phyloP scores from a whole-genome alignment of 2,888 invertebrate species.

The Drepana falcataria region DNA sequence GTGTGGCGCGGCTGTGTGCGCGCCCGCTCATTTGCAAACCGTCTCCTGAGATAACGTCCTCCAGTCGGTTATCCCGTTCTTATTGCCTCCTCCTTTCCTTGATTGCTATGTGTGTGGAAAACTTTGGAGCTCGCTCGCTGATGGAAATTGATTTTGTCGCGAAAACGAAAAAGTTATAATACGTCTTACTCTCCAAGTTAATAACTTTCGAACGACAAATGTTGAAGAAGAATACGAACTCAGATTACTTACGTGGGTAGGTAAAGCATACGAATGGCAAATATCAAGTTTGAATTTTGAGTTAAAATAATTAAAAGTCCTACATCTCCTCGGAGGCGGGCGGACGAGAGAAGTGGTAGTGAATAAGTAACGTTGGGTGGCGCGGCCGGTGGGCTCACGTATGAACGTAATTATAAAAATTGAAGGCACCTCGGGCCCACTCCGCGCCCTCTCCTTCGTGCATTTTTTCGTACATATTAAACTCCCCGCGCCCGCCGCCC shows the following conservation, averaged over 20 bases:
- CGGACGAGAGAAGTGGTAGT: slow-evolving; percentile 22
- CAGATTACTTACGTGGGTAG: background rate
- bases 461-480: slow-evolving; percentile 80
- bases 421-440: slow-evolving; percentile 69
- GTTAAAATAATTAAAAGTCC: slow-evolving; percentile 51
- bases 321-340: slow-evolving; percentile 38
- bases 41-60: slow-evolving; percentile 78
- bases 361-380: slow-evolving; percentile 12
- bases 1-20: slow-evolving; percentile 59
- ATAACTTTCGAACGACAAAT: slow-evolving; percentile 8
- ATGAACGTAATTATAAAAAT: slow-evolving; percentile 80
- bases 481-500: slow-evolving; percentile 61
- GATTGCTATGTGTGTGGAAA: slow-evolving; percentile 73
- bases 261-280: slow-evolving; percentile 5
- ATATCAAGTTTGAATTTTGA: slow-evolving; percentile 20
- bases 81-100: slow-evolving; percentile 74
- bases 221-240: slow-evolving; percentile 4
- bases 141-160: slow-evolving; percentile 67
- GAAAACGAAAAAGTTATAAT: slow-evolving; percentile 61
- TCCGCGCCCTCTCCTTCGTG: slow-evolving; percentile 72
- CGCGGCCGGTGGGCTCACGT: slow-evolving; percentile 72
- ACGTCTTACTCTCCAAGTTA: slow-evolving; percentile 40
- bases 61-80: slow-evolving; percentile 75
- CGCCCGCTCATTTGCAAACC: slow-evolving; percentile 77
- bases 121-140: slow-evolving; percentile 62